Conservation (phyloP, 2,888 invertebrate species). For the Protophormia terraenovae region DNA sequence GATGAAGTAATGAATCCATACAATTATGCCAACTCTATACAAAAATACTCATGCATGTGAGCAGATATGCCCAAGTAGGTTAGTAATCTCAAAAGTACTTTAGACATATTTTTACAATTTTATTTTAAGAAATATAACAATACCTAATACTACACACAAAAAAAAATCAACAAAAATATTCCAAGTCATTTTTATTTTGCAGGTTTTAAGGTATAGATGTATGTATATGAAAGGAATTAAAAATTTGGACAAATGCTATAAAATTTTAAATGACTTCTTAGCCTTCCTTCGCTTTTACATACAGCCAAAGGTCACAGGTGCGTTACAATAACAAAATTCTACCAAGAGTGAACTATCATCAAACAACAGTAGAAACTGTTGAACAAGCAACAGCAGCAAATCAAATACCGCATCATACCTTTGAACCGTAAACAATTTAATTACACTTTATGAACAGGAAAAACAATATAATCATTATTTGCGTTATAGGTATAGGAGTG, state of each 20-base stretch:
- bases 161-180: too few species aligned
- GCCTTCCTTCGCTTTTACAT: not conserved
- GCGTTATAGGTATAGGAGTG: not conserved
- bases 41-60: not conserved
- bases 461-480: constrained; percentile 29
- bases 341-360: constrained; percentile 1
- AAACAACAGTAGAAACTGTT: not conserved
- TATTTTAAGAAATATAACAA: not conserved
- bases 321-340: constrained; percentile 21
- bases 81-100: not conserved
- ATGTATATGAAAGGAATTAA: too few species aligned
- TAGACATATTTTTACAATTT: not conserved
- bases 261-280: too few species aligned
- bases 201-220: too few species aligned
- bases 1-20: constrained; percentile 37
- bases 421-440: constrained; percentile 67
- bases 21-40: not conserved
- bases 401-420: constrained; percentile 57
- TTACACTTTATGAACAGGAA: constrained; percentile 60
- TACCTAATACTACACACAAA: too few species aligned
- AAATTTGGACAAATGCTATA: too few species aligned
- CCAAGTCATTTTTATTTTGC: too few species aligned
- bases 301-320: constrained; percentile 49
- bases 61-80: not conserved
- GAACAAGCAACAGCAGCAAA: constrained; percentile 40